A percentile compares a stretch with the other conserved stretches of the same genome.
phyloP scores from a whole-genome alignment of 2,888 invertebrate genomes.

The Podabrus alpinus region DNA sequence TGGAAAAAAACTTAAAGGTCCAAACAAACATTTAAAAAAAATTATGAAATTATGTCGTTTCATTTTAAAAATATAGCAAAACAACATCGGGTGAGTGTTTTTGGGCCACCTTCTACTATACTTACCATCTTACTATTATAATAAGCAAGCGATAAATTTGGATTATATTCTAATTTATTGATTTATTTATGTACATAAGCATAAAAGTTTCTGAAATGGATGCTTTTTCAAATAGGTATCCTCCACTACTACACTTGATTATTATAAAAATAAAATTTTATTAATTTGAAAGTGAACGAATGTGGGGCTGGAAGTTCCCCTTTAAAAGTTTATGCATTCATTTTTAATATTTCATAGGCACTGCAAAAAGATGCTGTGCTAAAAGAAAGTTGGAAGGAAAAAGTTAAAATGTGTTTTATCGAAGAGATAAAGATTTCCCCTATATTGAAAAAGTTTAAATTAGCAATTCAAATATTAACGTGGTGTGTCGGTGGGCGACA shows the following conservation, averaged over 20 bases:
- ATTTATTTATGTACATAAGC: constrained; percentile 1
- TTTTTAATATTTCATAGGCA: not conserved
- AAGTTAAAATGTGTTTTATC: not conserved
- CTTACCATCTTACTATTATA: too few species aligned
- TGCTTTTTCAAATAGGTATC: constrained; percentile 9
- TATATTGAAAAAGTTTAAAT: not conserved
- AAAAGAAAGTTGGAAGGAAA: not conserved
- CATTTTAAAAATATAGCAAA: too few species aligned
- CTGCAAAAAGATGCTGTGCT: not conserved
- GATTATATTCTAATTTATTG: not conserved
- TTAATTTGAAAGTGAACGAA: not conserved
- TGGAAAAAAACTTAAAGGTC: too few species aligned
- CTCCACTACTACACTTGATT: too few species aligned
- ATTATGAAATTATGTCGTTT: too few species aligned
- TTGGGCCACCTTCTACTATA: too few species aligned
- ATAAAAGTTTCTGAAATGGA: constrained; percentile 1
- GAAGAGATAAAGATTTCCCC: not conserved
- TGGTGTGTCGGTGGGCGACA: not conserved
- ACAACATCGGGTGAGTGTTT: too few species aligned
- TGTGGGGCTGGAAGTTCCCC: too few species aligned
- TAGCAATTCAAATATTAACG: not conserved
- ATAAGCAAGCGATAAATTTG: not conserved
- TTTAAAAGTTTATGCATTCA: not conserved
- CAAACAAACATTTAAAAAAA: too few species aligned
- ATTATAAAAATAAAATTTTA: not conserved